phyloP scores from a whole-genome alignment of 2,797 vertebrate species.

The Neostethus bicornis region DNA sequence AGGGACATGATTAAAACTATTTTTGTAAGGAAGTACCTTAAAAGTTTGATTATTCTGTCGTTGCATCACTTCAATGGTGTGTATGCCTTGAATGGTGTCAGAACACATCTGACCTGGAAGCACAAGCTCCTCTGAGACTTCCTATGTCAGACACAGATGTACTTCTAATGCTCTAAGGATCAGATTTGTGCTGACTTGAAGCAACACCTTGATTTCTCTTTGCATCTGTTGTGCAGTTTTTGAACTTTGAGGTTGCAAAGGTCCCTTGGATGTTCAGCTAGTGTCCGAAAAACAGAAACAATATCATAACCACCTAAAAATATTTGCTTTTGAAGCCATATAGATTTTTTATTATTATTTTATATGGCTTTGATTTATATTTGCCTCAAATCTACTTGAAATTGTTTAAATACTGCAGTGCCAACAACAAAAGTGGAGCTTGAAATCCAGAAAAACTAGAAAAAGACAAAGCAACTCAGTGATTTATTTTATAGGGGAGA shows the following conservation, averaged over 20 bases:
- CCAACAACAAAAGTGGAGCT: background rate
- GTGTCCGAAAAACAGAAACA: background rate
- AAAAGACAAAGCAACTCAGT: conserved; percentile 9
- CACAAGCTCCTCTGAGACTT: background rate
- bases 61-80: background rate
- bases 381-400: conserved; percentile 5
- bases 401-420: background rate
- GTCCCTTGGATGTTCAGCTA: background rate
- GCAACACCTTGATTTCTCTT: background rate
- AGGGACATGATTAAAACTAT: too few relatives aligned
- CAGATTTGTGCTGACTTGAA: background rate
- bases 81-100: too few relatives aligned
- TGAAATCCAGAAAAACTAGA: background rate
- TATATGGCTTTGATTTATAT: background rate
- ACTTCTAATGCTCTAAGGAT: background rate
- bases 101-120: background rate
- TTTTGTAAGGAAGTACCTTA: background rate
- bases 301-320: too few relatives aligned
- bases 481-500: conserved; percentile 18
- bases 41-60: conserved; percentile 6
- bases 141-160: background rate
- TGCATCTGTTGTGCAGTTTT: background rate
- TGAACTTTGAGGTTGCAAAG: background rate
- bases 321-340: too few relatives aligned
- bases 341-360: too few relatives aligned